Percentiles rank a stretch among this genome's conserved stretches.
These are phyloP conservation scores for Drosophila maculinotata DNA, from an alignment of 2,888 invertebrate species.

Conservation along the genomic window DNA sequence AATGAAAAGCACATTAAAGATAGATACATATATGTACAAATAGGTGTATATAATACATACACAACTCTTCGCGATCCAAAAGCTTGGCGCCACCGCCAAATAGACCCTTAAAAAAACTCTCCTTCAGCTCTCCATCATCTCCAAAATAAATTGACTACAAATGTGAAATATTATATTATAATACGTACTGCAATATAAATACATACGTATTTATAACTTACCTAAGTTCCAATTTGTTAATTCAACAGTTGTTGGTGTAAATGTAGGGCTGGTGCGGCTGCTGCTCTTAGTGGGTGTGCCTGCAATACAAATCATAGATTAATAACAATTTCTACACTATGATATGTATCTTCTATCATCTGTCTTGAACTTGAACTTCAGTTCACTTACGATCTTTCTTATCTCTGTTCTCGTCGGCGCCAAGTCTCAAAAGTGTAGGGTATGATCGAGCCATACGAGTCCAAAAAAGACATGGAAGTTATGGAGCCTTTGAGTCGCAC, in stretches of 20 bases:
- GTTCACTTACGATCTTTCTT: conserved; percentile 84
- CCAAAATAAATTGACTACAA: conserved; percentile 92
- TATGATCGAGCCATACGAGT: conserved; percentile 96
- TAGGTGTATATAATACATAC: conserved; percentile 87
- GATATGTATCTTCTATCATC: too few species aligned
- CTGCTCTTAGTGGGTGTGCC: conserved; percentile 90
- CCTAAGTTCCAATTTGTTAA: conserved; percentile 97
- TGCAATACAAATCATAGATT: conserved; percentile 61
- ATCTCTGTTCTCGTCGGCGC: conserved; percentile 92
- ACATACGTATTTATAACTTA: conserved; percentile 85
- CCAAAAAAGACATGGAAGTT: conserved; percentile 97
- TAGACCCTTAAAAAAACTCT: conserved; percentile 97
- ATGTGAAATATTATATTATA: neutral
- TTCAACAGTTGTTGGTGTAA: conserved; percentile 87
- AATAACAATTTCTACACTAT: too few species aligned
- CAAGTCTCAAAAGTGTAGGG: conserved; percentile 96
- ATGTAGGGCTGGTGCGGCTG: conserved; percentile 92
- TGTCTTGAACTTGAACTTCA: too few species aligned
- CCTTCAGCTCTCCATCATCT: conserved; percentile 99
- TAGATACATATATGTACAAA: neutral
- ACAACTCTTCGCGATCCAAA: conserved; percentile 96
- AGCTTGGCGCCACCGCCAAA: conserved; percentile 94
- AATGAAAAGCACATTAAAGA: neutral
- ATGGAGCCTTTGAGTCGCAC: conserved; percentile 96
- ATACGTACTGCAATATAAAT: neutral